Conservation (phyloP, 2,797 vertebrate genomes). For the Myotis daubentonii region DNA sequence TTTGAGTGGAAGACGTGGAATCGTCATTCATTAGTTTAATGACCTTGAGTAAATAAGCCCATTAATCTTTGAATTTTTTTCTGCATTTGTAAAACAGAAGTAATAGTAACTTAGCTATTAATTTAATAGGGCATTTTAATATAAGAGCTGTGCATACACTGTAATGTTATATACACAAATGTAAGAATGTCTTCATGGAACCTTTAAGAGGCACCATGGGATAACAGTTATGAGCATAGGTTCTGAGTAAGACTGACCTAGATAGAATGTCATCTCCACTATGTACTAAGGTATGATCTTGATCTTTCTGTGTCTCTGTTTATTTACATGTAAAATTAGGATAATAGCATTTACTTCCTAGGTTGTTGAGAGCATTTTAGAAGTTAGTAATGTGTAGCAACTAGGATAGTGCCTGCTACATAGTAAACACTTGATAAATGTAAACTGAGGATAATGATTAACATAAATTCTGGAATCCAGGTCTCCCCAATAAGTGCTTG, state of each 20-base stretch:
- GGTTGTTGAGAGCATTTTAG: conserved; percentile 59
- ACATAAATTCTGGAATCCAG: conserved; percentile 39
- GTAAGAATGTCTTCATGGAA: background rate
- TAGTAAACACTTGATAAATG: conserved; percentile 60
- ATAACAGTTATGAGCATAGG: background rate
- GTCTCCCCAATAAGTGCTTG: conserved; percentile 28
- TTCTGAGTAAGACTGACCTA: background rate
- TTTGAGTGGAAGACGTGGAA: conserved; percentile 53
- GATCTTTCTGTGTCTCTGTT: conserved; percentile 29
- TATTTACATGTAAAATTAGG: conserved; percentile 36
- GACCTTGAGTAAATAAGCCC: conserved; percentile 72
- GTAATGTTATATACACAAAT: conserved; percentile 8
- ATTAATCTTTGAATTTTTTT: conserved; percentile 69
- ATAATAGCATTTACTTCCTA: conserved; percentile 52
- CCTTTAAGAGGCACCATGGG: background rate
- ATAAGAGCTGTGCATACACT: conserved; percentile 46
- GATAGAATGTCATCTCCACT: background rate
- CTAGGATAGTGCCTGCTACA: conserved; percentile 14
- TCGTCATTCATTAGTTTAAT: conserved; percentile 77
- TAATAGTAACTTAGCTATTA: conserved; percentile 65
- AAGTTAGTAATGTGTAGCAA: conserved; percentile 52
- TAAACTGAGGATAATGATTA: conserved; percentile 52
- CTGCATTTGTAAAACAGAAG: conserved; percentile 66
- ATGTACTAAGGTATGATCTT: background rate
- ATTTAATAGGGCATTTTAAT: conserved; percentile 69